Evolutionary conservation across 2,797 vertebrate species (phyloP).

Genomic region (Chiloscyllium punctatum): DNA sequence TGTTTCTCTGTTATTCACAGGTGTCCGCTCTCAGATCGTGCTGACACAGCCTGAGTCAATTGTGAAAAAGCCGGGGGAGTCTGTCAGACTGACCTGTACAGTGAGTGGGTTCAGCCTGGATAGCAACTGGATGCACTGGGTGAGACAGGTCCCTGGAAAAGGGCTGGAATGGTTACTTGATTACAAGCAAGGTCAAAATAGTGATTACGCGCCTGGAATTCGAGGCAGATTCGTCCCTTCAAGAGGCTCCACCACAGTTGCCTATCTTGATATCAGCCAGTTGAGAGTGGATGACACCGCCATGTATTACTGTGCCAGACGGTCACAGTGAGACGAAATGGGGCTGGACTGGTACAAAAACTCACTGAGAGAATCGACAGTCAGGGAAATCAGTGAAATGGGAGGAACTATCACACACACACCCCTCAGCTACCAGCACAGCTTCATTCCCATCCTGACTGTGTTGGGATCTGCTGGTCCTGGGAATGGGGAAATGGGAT

Average conservation of each 20-base stretch:
- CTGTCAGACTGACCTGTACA: neutral
- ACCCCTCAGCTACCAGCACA: neutral
- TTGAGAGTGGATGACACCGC: neutral
- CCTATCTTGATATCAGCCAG: neutral
- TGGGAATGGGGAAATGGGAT: neutral
- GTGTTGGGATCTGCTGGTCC: neutral
- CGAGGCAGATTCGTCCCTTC: neutral
- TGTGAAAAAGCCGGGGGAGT: neutral
- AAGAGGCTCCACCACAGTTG: accelerated
- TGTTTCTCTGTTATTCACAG: conserved; percentile 18
- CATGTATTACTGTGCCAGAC: neutral
- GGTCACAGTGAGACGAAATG: neutral
- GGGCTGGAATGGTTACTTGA: neutral
- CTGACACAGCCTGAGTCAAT: neutral
- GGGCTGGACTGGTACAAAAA: neutral
- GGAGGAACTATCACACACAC: neutral
- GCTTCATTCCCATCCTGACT: neutral
- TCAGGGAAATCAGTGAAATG: neutral
- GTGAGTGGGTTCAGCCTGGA: neutral
- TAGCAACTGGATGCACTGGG: neutral
- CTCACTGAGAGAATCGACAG: neutral
- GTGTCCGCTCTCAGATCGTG: neutral
- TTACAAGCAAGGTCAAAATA: accelerated
- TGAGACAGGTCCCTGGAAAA: neutral
- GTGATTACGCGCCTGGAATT: neutral